phyloP scores from a whole-genome alignment of 2,888 invertebrate species.

The Microctonus brassicae region DNA sequence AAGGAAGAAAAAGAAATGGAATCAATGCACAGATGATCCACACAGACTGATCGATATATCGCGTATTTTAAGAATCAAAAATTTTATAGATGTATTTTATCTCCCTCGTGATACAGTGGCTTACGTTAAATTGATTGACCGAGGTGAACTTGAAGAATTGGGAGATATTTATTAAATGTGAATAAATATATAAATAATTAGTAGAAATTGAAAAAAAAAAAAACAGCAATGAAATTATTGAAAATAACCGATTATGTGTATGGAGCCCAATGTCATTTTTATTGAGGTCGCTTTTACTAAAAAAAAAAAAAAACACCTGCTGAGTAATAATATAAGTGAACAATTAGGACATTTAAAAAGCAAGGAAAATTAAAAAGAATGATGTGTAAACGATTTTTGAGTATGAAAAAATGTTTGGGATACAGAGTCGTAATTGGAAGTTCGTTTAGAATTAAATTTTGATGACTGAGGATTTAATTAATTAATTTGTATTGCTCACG shows the following conservation, averaged over 20 bases:
- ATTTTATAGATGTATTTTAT: constrained; percentile 46
- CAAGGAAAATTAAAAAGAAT: not conserved
- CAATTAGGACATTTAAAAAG: not conserved
- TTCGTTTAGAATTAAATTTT: not conserved
- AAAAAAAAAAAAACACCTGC: constrained; percentile 32
- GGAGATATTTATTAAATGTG: constrained; percentile 18
- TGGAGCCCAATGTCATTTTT: constrained; percentile 57
- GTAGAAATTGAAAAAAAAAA: constrained; percentile 25
- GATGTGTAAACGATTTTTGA: not conserved
- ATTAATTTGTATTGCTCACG: not conserved
- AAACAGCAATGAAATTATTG: constrained; percentile 52
- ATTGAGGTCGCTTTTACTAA: constrained; percentile 62
- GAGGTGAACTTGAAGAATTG: constrained; percentile 6
- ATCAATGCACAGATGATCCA: constrained; percentile 60
- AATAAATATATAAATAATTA: constrained; percentile 21
- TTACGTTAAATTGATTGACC: constrained; percentile 37
- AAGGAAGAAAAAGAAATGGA: not conserved
- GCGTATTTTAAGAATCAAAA: constrained; percentile 57
- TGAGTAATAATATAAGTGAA: constrained; percentile 21
- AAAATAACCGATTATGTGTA: constrained; percentile 62
- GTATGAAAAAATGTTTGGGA: not conserved
- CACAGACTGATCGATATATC: constrained; percentile 57
- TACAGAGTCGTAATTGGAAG: not conserved
- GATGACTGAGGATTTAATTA: too few relatives aligned
- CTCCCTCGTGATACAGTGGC: constrained; percentile 45